A percentile compares a stretch with the other conserved stretches of the same genome.
These are phyloP conservation scores for Drosophila rellima DNA, from an alignment of 2,888 invertebrate species.

Conservation along the genomic window DNA sequence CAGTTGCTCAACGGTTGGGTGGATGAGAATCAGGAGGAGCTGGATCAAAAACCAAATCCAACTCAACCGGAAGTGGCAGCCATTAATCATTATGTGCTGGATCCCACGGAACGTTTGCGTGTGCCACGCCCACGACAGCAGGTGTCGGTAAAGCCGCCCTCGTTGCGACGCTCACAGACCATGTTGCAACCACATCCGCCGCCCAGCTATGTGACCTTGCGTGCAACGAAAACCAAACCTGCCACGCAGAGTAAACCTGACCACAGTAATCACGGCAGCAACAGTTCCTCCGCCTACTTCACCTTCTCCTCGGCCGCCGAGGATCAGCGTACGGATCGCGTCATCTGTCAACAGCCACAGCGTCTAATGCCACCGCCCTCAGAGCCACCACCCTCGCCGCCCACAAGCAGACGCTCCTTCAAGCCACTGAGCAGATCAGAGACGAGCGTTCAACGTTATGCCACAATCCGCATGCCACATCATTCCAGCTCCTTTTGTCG, in stretches of 20 bases:
- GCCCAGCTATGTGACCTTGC: slow-evolving; percentile 65
- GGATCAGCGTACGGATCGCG: slow-evolving; percentile 49
- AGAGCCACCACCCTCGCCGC: slow-evolving; percentile 65
- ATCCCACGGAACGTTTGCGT: slow-evolving; percentile 77
- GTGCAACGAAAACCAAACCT: slow-evolving; percentile 43
- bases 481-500: slow-evolving; percentile 80
- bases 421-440: slow-evolving; percentile 64
- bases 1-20: slow-evolving; percentile 88
- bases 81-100: slow-evolving; percentile 81
- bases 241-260: slow-evolving; percentile 22
- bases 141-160: slow-evolving; percentile 78
- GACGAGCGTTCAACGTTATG: slow-evolving; percentile 61
- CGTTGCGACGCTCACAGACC: slow-evolving; percentile 84
- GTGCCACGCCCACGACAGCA: slow-evolving; percentile 83
- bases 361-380: slow-evolving; percentile 68
- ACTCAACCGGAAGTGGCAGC: not conserved
- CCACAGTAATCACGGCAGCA: slow-evolving; percentile 21
- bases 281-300: slow-evolving; percentile 67
- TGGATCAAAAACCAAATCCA: not conserved
- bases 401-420: slow-evolving; percentile 43
- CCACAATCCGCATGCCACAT: slow-evolving; percentile 71
- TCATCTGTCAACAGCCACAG: slow-evolving; percentile 80
- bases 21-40: slow-evolving; percentile 56
- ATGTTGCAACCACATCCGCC: slow-evolving; percentile 64
- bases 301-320: slow-evolving; percentile 61